A percentile compares a stretch with the other conserved stretches of the same genome.
These are phyloP conservation scores for Hypselothyrea guttata DNA, from an alignment of 2,888 invertebrate genomes.

Conservation along the genomic window DNA sequence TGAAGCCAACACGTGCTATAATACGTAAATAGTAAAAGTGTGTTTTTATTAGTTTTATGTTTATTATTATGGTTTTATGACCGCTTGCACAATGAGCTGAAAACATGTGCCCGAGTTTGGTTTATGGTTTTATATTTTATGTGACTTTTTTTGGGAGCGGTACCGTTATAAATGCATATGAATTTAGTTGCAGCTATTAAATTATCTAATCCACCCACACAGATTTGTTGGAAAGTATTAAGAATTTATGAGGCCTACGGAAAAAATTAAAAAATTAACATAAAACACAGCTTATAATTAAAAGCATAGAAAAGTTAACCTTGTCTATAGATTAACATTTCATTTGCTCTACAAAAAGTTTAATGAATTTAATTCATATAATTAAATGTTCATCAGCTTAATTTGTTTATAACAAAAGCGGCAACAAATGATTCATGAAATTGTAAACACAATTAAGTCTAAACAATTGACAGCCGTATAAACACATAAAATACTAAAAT, in stretches of 20 bases:
- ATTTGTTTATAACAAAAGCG: constrained; percentile 28
- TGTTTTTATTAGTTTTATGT: constrained; percentile 22
- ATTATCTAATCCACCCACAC: constrained; percentile 2
- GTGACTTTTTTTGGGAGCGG: constrained; percentile 1
- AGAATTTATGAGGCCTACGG: no score
- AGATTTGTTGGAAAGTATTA: no score
- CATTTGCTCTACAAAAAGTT: constrained; percentile 8
- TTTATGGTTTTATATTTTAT: constrained; percentile 2
- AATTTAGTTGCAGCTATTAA: constrained; percentile 1
- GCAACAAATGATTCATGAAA: constrained; percentile 23
- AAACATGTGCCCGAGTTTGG: neutral
- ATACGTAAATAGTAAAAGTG: constrained; percentile 6
- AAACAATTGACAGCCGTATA: constrained; percentile 13
- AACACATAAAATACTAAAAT: constrained; percentile 1
- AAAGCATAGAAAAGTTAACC: no score
- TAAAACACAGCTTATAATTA: no score
- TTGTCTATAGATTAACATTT: no score
- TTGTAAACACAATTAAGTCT: constrained; percentile 4
- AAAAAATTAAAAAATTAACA: no score
- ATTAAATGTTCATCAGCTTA: constrained; percentile 32
- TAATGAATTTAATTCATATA: constrained; percentile 41
- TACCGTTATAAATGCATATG: no score
- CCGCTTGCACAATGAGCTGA: constrained; percentile 14
- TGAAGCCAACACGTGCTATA: constrained; percentile 29
- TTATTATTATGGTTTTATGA: constrained; percentile 28